Evolutionary conservation across 2,113 vertebrate genomes (phyloP), one percentile per base, ranked within the genome.

Genomic region (Caretta caretta): DNA sequence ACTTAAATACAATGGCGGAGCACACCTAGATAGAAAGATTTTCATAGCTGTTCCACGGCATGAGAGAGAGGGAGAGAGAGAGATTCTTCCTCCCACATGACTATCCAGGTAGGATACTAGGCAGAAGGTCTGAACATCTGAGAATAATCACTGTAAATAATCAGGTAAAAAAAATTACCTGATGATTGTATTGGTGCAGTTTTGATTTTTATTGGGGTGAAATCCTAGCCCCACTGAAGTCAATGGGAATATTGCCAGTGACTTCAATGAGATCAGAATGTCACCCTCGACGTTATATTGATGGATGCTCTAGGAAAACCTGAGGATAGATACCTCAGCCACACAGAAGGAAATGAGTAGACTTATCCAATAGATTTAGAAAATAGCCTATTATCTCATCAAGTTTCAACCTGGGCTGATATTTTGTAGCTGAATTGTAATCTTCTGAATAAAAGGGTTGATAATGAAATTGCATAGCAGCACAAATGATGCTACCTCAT

Each of bases 361-460:
- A 3, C 62, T 25, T 46, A 8, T 89, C n/a, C 76, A 81, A 88
- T 90, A 19, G n/a, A 10, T 25, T 89, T 94, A 79, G 59, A 92
- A 90, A 85, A 42, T 27, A 88, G 49, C 56, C 16, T 80, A 20
- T 82, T 75, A 35, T 27, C 20, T 69, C 84, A 90, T 16, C 6
- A 85, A 82, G 10, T 49, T 84, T 90, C 46, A 91, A 2, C 48
- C 31, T 27, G n/a, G 88, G 86, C 80, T 78, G 25, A 51, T 46
- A 93, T 92, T 94, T 46, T 25, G 14, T 42, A 84, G 54, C 51
- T 83, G 76, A 94, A 31, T 88, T 90, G 31, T 81, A 92, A 76
- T 80, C 22, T 42, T 95, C 38, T 94, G 50, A 95, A 91, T 84
- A 93, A 80, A 11, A 80, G 48, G 69, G 51, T 80, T 57, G 59